Conservation (phyloP, 2,888 invertebrate species). For the Galerucella pusilla region DNA sequence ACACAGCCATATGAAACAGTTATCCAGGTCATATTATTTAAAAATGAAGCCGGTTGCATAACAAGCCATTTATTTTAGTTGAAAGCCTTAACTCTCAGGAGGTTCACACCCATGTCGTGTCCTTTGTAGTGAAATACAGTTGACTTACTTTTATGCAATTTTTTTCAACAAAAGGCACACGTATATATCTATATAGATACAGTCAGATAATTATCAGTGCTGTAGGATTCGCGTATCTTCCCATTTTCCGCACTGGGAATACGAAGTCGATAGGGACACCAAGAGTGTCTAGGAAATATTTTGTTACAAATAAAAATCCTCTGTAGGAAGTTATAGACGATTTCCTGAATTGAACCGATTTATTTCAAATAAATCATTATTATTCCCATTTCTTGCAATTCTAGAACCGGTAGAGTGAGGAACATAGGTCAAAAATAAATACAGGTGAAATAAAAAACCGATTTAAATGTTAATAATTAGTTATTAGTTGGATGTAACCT, state of each 20-base stretch:
- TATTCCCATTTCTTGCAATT: no score
- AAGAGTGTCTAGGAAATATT: neutral
- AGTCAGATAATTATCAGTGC: constrained; percentile 17
- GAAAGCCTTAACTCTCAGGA: constrained; percentile 27
- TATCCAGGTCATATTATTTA: constrained; percentile 15
- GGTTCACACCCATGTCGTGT: constrained; percentile 34
- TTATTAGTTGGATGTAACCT: no score
- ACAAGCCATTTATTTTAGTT: constrained; percentile 33
- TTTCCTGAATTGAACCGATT: no score
- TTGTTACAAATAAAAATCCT: neutral
- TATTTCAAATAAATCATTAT: no score
- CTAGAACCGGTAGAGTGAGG: no score
- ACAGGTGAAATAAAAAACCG: no score
- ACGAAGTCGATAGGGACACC: neutral
- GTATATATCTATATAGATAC: constrained; percentile 24
- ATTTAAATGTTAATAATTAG: no score
- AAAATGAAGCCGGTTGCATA: constrained; percentile 22
- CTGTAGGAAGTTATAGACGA: no score
- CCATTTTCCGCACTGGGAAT: neutral
- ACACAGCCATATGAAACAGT: neutral
- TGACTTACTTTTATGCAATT: constrained; percentile 29
- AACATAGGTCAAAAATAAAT: no score
- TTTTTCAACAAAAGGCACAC: constrained; percentile 26
- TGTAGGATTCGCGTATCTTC: neutral
- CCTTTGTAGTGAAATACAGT: constrained; percentile 26